Percentiles rank a stretch among this genome's conserved stretches.
phyloP scores from a whole-genome alignment of 2,113 vertebrate species.

The Garra rufa region DNA sequence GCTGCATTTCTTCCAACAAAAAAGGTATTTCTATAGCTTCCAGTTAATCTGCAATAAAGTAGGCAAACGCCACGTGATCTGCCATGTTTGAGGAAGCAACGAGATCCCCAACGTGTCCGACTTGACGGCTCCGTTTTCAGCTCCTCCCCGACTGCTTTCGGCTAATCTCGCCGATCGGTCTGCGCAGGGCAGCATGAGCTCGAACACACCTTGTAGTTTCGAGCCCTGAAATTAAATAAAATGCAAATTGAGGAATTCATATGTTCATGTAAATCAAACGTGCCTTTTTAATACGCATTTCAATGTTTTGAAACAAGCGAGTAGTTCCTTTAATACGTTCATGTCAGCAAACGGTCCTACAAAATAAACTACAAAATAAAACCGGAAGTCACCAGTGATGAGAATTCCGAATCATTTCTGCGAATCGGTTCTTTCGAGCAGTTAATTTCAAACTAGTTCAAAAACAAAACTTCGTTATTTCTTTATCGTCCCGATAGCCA shows the following conservation, averaged over 20 bases:
- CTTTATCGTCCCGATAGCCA: neutral
- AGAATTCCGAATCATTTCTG: neutral
- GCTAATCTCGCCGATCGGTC: no score
- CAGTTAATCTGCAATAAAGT: no score
- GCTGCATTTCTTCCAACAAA: no score
- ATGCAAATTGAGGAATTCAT: neutral
- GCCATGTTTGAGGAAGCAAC: no score
- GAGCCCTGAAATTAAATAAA: neutral
- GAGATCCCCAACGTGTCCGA: no score
- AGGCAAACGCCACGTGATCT: no score
- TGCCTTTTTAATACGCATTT: neutral
- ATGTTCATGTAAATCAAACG: neutral
- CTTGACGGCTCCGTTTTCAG: no score
- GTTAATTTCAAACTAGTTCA: neutral
- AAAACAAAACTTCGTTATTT: neutral
- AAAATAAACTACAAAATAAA: conserved; percentile 8
- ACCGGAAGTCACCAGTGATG: conserved; percentile 10
- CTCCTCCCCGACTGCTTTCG: no score
- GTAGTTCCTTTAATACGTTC: neutral
- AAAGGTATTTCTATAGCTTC: no score
- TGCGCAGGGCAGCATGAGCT: no score
- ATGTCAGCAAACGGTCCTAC: neutral
- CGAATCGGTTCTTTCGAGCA: neutral
- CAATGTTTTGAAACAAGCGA: neutral
- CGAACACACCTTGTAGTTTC: no score